These are phyloP conservation scores for Loxodonta africana DNA, from an alignment of 2,113 vertebrate genomes.

Conservation along the genomic window DNA sequence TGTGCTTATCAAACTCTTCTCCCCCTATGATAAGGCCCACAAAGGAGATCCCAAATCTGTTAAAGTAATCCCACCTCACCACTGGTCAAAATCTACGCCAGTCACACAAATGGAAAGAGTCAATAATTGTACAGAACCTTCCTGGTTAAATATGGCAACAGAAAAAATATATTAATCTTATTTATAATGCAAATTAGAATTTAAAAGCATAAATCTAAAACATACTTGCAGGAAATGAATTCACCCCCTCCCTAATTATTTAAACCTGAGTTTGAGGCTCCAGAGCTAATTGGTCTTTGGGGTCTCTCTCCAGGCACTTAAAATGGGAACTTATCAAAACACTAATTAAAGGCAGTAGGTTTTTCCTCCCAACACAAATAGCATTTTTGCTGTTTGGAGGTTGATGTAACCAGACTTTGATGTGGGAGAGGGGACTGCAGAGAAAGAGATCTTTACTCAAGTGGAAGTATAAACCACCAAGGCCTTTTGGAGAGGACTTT, in stretches of 20 bases:
- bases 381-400: slow-evolving; percentile 9
- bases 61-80: background rate
- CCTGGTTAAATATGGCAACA: background rate
- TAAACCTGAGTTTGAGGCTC: background rate
- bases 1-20: background rate
- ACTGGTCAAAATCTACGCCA: background rate
- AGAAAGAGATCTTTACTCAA: background rate
- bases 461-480: background rate
- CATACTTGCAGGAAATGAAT: background rate
- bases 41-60: background rate
- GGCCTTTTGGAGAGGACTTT: background rate
- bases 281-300: background rate
- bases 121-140: background rate
- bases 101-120: background rate
- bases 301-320: background rate
- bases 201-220: slow-evolving; percentile 17
- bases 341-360: background rate
- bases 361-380: background rate
- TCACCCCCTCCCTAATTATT: slow-evolving; percentile 13
- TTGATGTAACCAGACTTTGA: background rate
- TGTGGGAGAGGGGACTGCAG: background rate
- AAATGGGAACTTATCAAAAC: background rate
- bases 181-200: slow-evolving; percentile 31
- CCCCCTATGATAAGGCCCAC: background rate
- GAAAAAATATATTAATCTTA: background rate